Base-by-base conservation (phyloP, 2,888 invertebrate species). In the Trissoscelio sp. region DNA sequence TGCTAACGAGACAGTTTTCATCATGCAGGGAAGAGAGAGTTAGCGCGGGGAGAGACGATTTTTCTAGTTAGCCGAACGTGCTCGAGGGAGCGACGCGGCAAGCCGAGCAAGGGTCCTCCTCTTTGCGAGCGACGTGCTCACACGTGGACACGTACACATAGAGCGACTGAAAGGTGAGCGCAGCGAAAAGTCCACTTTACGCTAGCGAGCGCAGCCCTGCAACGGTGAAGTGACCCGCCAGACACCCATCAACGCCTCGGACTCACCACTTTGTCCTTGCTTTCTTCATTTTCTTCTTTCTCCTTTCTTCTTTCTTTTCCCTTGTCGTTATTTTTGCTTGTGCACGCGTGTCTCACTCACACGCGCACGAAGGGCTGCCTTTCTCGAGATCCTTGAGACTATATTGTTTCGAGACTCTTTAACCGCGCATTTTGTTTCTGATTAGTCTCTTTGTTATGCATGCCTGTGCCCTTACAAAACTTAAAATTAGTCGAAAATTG, bases 161-260 rank as follows among this genome's bases (percentile, higher is more conserved):
- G 39, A 42, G 39, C 55, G 34, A 44, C 60, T 80, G 53, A 80
- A 66, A 75, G 69, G 64, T 66, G 78, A 74, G 55, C 69, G 57
- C 81, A 79, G 81, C 83, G 82, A 77, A 75, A 79, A 84, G 85
- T 87, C 86, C 85, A 86, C 86, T 88, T 87, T 81, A 86, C 84
- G 84, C 87, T 67, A 39, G 20, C 67, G 42, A 16, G 42, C 34
- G 31, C 57, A 66, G 24, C 74, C 86, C 84, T 85, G 84, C 88
- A 88, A 88, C 88, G 88, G 89, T 89, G 88, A 89, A 90, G 89
- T 89, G 89, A 89, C 88, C 88, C 86, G 87, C 85, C 86, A 88
- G 87, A 88, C 89, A 86, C 87, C 87, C 87, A 88, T 89, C 89
- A 88, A 86, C 88, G 86, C 85, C 86, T 88, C 84, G 72, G 77